Evolutionary conservation across 2,888 invertebrate genomes (phyloP), one percentile per base, ranked within the genome.

Genomic region (Eilema sororculum): DNA sequence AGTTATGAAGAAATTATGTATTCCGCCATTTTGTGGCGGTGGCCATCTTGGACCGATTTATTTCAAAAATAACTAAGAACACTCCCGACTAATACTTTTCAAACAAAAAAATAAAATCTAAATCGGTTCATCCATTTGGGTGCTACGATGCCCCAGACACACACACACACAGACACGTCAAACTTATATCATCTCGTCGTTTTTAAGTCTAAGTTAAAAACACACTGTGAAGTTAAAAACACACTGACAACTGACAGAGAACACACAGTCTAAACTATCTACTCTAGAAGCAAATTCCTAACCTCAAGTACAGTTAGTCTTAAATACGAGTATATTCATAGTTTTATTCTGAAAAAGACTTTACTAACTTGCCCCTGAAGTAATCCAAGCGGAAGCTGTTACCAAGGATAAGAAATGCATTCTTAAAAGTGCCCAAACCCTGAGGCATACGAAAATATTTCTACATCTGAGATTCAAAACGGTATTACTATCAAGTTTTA

Each of bases 401-500:
- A 22, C 56, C 30, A 65, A 30, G 25, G 52, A 52, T 30, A 33
- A 65, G 22, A 65, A 65, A 57, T 52, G 30, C 28, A 67, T 62
- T 67, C 46, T 63, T 33, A 56, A 63, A 71, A 37, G 20, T 28
- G 62, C 52, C 6, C 24, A 59, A 37, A n/a, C 41, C 71, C 67
- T 68, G 41, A 68, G 65, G 71, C 37, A 58, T 46, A 65, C 20
- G 65, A 62, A 68, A 71, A 67, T 61, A 57, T 65, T 46, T 65
- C 41, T 65, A 65, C 58, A 65, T 65, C 60, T 68, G 28, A 57
- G 61, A 65, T 68, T 65, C 57, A 68, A 65, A 68, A 65, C 65
- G 67, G 69, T 73, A 75, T 78, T 71, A 73, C 68, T 71, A 74
- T 76, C 72, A 63, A 74, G 74, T 69, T 75, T 74, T 71, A 75